Percentiles rank a stretch among this genome's conserved stretches.
These are phyloP conservation scores for Naja naja DNA, from an alignment of 2,113 vertebrate species.

Conservation along the genomic window DNA sequence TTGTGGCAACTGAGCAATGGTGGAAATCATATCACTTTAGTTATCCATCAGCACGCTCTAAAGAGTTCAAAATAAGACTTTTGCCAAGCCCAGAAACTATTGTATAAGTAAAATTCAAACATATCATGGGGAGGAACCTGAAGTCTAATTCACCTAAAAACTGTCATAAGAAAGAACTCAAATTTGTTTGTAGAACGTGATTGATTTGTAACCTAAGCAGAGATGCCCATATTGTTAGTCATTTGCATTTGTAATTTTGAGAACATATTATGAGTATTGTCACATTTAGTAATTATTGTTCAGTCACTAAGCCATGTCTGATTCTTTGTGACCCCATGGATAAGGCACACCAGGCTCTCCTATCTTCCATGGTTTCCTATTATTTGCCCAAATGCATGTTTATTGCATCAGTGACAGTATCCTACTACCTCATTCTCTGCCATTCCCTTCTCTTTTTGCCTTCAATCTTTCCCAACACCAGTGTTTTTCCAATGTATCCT, in stretches of 20 bases:
- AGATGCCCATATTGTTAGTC: background rate
- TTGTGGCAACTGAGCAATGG: background rate
- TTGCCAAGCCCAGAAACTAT: background rate
- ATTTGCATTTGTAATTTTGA: background rate
- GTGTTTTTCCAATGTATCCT: background rate
- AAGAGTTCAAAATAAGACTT: background rate
- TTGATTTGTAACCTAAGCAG: background rate
- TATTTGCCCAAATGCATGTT: background rate
- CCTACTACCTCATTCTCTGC: background rate
- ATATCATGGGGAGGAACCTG: background rate
- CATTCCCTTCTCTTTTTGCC: background rate
- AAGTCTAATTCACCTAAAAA: background rate
- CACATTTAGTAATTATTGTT: background rate
- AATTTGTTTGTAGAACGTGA: background rate
- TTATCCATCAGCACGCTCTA: background rate
- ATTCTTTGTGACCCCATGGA: background rate
- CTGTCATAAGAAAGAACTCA: background rate
- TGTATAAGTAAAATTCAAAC: background rate
- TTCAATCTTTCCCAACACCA: background rate
- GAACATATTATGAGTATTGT: background rate
- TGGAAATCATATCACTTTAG: background rate
- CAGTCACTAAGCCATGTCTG: background rate
- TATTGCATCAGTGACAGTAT: background rate
- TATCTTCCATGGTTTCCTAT: background rate
- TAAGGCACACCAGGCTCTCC: background rate